Conservation (phyloP, 2,113 vertebrate genomes). For the Lophius piscatorius region DNA sequence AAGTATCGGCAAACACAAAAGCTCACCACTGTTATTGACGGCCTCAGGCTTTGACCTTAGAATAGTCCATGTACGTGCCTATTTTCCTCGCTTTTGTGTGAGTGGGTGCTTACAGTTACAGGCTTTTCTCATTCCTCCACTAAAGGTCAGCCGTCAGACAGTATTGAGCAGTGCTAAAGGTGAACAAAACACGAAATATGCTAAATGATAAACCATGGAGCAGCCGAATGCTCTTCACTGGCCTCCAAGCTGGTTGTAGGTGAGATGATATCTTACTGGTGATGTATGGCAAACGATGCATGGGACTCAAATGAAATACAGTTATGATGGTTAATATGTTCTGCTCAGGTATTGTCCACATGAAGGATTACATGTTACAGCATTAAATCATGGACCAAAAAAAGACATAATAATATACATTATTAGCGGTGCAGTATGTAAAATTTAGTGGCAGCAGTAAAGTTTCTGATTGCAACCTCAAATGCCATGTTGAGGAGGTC, state of each 20-base stretch:
- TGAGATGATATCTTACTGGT: conserved; percentile 18
- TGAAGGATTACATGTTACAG: too few species aligned
- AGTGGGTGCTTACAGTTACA: conserved; percentile 64
- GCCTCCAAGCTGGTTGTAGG: conserved; percentile 1
- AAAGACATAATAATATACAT: too few species aligned
- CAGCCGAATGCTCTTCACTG: conserved; percentile 3
- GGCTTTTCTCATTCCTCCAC: conserved; percentile 64
- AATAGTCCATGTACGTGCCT: conserved; percentile 29
- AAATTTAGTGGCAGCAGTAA: too few species aligned
- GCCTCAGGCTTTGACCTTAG: conserved; percentile 59
- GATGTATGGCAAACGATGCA: not conserved
- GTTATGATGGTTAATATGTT: too few species aligned
- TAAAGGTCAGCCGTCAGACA: conserved; percentile 81
- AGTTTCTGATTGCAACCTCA: too few species aligned
- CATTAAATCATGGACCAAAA: too few species aligned
- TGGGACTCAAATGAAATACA: not conserved
- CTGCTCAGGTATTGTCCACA: too few species aligned
- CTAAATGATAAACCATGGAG: conserved; percentile 62
- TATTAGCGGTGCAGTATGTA: too few species aligned
- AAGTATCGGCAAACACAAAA: conserved; percentile 60
- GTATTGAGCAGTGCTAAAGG: conserved; percentile 78
- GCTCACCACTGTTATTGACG: conserved; percentile 61
- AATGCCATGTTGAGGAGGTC: too few species aligned
- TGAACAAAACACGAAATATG: conserved; percentile 73
- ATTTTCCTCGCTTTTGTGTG: conserved; percentile 27